Conservation (phyloP, 2,888 invertebrate genomes). For the Limulus polyphemus region DNA sequence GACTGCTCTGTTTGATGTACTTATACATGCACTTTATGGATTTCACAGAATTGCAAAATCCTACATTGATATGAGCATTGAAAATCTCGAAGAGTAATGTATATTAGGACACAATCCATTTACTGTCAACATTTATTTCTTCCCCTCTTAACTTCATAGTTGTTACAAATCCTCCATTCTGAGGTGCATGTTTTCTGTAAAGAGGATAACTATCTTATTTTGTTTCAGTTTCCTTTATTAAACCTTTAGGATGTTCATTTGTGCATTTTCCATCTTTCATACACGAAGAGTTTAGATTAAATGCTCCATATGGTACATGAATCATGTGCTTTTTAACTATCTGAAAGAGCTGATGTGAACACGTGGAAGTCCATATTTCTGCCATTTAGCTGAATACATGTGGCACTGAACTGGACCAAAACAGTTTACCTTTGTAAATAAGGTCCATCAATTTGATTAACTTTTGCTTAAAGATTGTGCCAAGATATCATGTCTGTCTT, state of each 20-base stretch:
- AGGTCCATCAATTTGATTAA: conserved; percentile 24
- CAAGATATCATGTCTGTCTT: conserved; percentile 28
- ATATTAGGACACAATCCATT: no score
- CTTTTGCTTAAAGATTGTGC: conserved; percentile 30
- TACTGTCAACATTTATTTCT: not conserved
- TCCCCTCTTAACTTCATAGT: no score
- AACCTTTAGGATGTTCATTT: conserved; percentile 2
- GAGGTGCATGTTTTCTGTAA: not conserved
- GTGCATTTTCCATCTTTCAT: conserved; percentile 9
- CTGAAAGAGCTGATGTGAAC: conserved; percentile 25
- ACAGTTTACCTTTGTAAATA: conserved; percentile 22
- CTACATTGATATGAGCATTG: conserved; percentile 25
- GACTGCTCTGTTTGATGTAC: no score
- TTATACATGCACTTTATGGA: conserved; percentile 36
- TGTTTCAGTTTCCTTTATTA: not conserved
- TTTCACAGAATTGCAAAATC: conserved; percentile 37
- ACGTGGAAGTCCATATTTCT: conserved; percentile 33
- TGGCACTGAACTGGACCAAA: conserved; percentile 26
- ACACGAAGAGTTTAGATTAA: not conserved
- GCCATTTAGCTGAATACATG: conserved; percentile 30
- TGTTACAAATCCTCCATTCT: no score
- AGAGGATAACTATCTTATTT: conserved; percentile 7
- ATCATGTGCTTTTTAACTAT: no score
- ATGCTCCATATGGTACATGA: conserved; percentile 7
- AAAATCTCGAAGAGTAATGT: no score